Conservation (phyloP, 2,113 vertebrate genomes). For the Seriola quinqueradiata region DNA sequence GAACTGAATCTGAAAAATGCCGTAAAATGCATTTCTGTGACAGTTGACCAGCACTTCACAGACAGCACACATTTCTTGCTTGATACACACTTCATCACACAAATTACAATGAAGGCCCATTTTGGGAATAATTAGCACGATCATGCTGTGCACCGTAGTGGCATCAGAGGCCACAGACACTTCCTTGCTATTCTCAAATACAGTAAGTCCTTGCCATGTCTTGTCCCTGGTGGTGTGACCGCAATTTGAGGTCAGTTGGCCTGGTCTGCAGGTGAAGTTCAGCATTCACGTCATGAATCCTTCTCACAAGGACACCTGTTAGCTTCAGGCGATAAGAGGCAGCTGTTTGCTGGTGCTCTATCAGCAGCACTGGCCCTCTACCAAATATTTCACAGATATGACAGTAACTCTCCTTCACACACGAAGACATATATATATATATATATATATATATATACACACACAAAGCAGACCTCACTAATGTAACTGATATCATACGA, state of each 20-base stretch:
- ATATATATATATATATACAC: background rate
- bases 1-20: background rate
- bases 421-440: background rate
- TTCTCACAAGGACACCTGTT: conserved; percentile 84
- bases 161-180: background rate
- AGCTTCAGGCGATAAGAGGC: conserved; percentile 73
- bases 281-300: conserved; percentile 78
- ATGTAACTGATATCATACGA: background rate
- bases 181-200: background rate
- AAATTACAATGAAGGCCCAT: background rate
- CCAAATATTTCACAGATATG: conserved; percentile 44
- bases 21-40: background rate
- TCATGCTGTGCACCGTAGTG: too few relatives aligned
- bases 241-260: conserved; percentile 34
- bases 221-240: conserved; percentile 7
- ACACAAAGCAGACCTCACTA: background rate
- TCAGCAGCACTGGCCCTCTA: conserved; percentile 42
- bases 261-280: conserved; percentile 80
- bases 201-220: conserved; percentile 4
- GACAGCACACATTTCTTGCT: background rate
- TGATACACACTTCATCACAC: background rate
- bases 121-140: background rate
- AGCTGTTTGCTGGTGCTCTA: conserved; percentile 50
- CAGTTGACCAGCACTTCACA: background rate
- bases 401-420: background rate